These are phyloP conservation scores for Drosophila histrio DNA, from an alignment of 2,888 invertebrate genomes.

Conservation along the genomic window DNA sequence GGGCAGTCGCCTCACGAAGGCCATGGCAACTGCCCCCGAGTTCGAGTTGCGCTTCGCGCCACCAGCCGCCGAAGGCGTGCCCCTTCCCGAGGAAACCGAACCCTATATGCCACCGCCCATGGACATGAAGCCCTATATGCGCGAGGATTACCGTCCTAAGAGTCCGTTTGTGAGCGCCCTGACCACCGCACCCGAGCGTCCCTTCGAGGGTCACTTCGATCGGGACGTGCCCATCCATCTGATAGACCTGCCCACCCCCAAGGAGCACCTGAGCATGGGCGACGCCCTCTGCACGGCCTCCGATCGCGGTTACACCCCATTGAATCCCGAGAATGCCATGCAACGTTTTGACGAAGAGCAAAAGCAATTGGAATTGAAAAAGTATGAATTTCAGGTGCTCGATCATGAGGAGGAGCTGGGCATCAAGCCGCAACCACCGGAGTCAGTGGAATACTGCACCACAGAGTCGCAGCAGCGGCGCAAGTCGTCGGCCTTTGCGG, in stretches of 20 bases:
- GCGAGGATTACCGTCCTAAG: conserved; percentile 84
- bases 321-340: conserved; percentile 85
- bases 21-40: conserved; percentile 83
- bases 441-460: conserved; percentile 66
- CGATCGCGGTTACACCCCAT: conserved; percentile 86
- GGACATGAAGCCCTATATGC: conserved; percentile 85
- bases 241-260: conserved; percentile 83
- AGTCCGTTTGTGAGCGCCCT: conserved; percentile 89
- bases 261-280: conserved; percentile 85
- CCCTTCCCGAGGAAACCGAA: conserved; percentile 87
- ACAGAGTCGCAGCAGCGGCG: conserved; percentile 58
- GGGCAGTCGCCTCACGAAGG: conserved; percentile 85
- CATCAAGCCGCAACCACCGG: conserved; percentile 58
- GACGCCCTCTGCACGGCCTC: conserved; percentile 88
- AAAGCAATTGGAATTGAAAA: conserved; percentile 75
- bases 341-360: conserved; percentile 77
- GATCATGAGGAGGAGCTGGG: conserved; percentile 78
- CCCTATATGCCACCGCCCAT: conserved; percentile 89
- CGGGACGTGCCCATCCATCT: conserved; percentile 84
- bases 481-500: conserved; percentile 82
- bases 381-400: conserved; percentile 82
- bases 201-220: conserved; percentile 84
- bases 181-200: conserved; percentile 88
- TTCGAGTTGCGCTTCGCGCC: conserved; percentile 80
- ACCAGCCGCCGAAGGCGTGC: conserved; percentile 84